A percentile compares a stretch with the other conserved stretches of the same genome.
These are phyloP conservation scores for Butorides virescens DNA, from an alignment of 2,113 vertebrate genomes.

Conservation along the genomic window DNA sequence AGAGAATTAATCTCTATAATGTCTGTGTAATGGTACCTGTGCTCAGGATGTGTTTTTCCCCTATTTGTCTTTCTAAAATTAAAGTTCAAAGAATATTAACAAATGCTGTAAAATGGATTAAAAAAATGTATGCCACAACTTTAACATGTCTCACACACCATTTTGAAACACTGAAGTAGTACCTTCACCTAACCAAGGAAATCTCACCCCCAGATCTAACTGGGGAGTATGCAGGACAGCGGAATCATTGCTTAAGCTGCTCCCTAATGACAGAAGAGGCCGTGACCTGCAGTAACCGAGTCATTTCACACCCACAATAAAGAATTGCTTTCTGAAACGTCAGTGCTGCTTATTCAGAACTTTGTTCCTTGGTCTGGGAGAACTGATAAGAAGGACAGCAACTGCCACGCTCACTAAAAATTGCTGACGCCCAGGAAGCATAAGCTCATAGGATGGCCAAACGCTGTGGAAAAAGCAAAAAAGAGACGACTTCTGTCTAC, in stretches of 20 bases:
- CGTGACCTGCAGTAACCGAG: conserved; percentile 38
- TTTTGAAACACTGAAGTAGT: background rate
- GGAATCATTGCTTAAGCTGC: conserved; percentile 20
- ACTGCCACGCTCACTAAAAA: background rate
- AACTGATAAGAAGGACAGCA: conserved; percentile 47
- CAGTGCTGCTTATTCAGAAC: conserved; percentile 31
- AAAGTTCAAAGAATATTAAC: background rate
- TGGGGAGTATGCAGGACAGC: background rate
- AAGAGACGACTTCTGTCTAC: background rate
- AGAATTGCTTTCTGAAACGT: conserved; percentile 54
- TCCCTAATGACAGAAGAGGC: background rate
- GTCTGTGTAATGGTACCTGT: background rate
- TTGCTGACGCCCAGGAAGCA: background rate
- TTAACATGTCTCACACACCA: background rate
- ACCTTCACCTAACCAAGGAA: background rate
- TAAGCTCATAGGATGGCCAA: background rate
- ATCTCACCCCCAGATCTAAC: background rate
- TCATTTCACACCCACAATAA: conserved; percentile 44
- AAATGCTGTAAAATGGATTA: background rate
- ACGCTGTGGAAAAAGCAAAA: background rate
- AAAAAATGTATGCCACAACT: background rate
- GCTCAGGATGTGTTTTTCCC: background rate
- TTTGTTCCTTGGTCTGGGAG: conserved; percentile 44
- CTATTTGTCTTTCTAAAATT: background rate
- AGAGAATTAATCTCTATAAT: background rate